phyloP scores from a whole-genome alignment of 2,888 invertebrate species.

The Sepioteuthis lessoniana region DNA sequence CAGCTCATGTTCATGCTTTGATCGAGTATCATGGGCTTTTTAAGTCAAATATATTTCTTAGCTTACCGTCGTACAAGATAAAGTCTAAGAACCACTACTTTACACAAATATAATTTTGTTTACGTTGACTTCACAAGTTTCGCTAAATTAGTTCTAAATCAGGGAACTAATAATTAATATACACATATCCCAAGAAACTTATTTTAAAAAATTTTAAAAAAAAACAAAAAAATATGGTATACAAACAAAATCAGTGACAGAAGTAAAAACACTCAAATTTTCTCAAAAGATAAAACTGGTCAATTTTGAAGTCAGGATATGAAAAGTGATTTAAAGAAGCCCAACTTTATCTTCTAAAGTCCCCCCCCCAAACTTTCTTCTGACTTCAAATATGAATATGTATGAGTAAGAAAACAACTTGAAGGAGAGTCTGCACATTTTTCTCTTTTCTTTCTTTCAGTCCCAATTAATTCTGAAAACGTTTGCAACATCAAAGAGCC shows the following conservation, averaged over 20 bases:
- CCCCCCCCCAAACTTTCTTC: too few relatives aligned
- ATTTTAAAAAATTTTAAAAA: not conserved
- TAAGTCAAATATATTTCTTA: too few relatives aligned
- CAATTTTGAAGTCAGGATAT: not conserved
- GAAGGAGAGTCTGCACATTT: not conserved
- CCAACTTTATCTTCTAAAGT: not conserved
- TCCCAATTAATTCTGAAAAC: not conserved
- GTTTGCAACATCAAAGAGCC: constrained; percentile 23
- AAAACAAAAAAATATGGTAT: not conserved
- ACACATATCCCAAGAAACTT: not conserved
- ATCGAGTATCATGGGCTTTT: too few relatives aligned
- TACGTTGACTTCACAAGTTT: not conserved
- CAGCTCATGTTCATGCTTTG: too few relatives aligned
- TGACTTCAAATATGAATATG: constrained; percentile 18
- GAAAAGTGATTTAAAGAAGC: not conserved
- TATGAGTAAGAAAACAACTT: not conserved
- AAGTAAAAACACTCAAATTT: not conserved
- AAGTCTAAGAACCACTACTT: not conserved
- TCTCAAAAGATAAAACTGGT: not conserved
- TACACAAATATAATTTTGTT: not conserved
- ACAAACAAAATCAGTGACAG: not conserved
- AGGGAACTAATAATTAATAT: not conserved
- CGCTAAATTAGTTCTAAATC: not conserved
- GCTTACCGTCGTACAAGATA: too few relatives aligned
- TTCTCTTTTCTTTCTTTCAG: not conserved